A percentile compares a stretch with the other conserved stretches of the same genome.
Evolutionary conservation across 1,140 invertebrate genomes (phyloP).

Genomic region (Diorhabda elongata): DNA sequence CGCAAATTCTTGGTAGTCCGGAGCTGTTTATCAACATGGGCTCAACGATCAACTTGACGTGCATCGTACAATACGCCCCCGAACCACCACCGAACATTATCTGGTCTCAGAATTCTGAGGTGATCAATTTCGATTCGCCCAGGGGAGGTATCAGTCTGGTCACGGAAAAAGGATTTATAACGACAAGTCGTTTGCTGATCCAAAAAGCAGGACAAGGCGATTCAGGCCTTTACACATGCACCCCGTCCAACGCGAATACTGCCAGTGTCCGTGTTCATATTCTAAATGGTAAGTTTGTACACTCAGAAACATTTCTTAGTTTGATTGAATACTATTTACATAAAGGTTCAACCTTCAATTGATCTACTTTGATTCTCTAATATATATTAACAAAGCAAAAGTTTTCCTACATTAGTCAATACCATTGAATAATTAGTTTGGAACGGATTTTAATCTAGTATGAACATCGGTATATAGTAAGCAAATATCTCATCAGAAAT

Average conservation of each 20-base stretch:
- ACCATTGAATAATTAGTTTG: no score
- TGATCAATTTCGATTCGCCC: constrained; percentile 76
- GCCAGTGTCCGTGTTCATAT: constrained; percentile 74
- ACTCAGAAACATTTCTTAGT: neutral
- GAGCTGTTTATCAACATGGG: constrained; percentile 81
- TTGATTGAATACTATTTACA: no score
- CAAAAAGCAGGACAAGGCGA: constrained; percentile 70
- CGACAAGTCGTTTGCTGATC: constrained; percentile 73
- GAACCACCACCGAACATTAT: constrained; percentile 73
- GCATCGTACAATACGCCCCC: constrained; percentile 74
- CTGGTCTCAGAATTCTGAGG: constrained; percentile 77
- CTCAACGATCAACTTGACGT: constrained; percentile 84
- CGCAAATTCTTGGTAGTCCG: constrained; percentile 74
- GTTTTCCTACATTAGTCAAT: no score
- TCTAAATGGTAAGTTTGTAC: constrained; percentile 67
- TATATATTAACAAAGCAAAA: no score
- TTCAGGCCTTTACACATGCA: constrained; percentile 72
- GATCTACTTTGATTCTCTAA: no score
- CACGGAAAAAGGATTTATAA: constrained; percentile 73
- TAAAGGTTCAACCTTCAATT: neutral
- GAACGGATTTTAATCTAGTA: no score
- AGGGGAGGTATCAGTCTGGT: constrained; percentile 68
- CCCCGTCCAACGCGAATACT: constrained; percentile 74
- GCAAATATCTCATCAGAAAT: no score
- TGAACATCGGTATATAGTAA: no score